These are phyloP conservation scores for Lithophane ornitopus DNA, from an alignment of 2,888 invertebrate genomes.

Conservation along the genomic window DNA sequence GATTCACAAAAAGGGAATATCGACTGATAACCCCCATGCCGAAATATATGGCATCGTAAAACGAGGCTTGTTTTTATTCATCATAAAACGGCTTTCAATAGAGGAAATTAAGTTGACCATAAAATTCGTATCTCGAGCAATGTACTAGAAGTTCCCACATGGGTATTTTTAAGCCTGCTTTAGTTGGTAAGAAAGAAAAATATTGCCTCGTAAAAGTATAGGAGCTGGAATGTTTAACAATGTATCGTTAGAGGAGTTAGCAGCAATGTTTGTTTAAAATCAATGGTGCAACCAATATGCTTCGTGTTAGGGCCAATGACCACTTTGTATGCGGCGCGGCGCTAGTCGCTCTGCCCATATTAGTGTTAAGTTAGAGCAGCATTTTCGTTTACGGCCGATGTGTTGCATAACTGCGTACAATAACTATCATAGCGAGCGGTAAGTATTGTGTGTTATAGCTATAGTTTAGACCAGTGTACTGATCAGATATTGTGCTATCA, in stretches of 20 bases:
- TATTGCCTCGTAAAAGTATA: conserved; percentile 49
- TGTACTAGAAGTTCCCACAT: conserved; percentile 56
- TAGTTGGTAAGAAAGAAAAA: conserved; percentile 31
- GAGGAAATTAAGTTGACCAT: conserved; percentile 78
- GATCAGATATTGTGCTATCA: conserved; percentile 18
- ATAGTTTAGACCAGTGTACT: conserved; percentile 15
- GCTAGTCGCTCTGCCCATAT: conserved; percentile 34
- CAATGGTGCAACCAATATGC: conserved; percentile 49
- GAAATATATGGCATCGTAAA: conserved; percentile 80
- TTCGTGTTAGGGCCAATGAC: conserved; percentile 54
- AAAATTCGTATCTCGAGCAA: conserved; percentile 69
- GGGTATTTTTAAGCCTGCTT: conserved; percentile 52
- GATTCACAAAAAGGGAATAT: conserved; percentile 69
- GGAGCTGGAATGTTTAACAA: conserved; percentile 42
- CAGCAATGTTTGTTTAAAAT: conserved; percentile 50
- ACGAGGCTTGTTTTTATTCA: conserved; percentile 75
- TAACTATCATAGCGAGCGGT: conserved; percentile 35
- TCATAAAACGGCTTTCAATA: conserved; percentile 79
- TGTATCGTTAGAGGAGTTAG: conserved; percentile 39
- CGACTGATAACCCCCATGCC: conserved; percentile 71
- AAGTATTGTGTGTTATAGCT: conserved; percentile 6
- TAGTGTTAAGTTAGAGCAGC: conserved; percentile 48
- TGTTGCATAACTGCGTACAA: conserved; percentile 51
- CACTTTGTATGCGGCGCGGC: conserved; percentile 58
- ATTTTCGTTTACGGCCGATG: conserved; percentile 50